phyloP scores from a whole-genome alignment of 2,797 vertebrate genomes.

The Chrysolophus pictus region DNA sequence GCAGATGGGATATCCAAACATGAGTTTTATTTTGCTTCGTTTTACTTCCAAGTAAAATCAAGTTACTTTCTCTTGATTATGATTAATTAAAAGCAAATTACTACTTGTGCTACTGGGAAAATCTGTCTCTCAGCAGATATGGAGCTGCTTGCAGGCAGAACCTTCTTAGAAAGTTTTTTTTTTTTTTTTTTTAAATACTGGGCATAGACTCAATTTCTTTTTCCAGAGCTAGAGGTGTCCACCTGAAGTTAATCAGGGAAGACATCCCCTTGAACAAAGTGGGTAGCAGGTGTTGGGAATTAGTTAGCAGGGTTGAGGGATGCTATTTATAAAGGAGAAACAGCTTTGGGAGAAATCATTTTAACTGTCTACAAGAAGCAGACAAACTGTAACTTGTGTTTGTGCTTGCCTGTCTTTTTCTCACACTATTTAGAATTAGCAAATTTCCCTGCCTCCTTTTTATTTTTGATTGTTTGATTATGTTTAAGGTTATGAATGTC shows the following conservation, averaged over 20 bases:
- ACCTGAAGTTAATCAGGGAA: slow-evolving; percentile 69
- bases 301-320: slow-evolving; percentile 18
- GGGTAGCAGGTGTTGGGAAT: slow-evolving; percentile 70
- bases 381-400: neutral
- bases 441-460: neutral
- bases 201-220: neutral
- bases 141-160: neutral
- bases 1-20: neutral
- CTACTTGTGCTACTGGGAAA: slow-evolving; percentile 15
- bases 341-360: slow-evolving; percentile 12
- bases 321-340: slow-evolving; percentile 53
- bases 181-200: neutral
- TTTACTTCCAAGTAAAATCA: slow-evolving; percentile 31
- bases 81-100: slow-evolving; percentile 48
- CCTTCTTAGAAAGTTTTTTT: neutral
- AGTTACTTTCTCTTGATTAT: slow-evolving; percentile 16
- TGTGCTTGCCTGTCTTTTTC: neutral
- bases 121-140: slow-evolving; percentile 3
- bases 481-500: neutral
- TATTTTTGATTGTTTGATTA: neutral
- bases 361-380: neutral
- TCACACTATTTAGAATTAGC: neutral
- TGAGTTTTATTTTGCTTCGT: slow-evolving; percentile 28
- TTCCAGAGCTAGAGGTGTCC: slow-evolving; percentile 62
- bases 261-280: slow-evolving; percentile 44